Base-by-base conservation (phyloP, 1,140 invertebrate genomes). In the Hyles euphorbiae region DNA sequence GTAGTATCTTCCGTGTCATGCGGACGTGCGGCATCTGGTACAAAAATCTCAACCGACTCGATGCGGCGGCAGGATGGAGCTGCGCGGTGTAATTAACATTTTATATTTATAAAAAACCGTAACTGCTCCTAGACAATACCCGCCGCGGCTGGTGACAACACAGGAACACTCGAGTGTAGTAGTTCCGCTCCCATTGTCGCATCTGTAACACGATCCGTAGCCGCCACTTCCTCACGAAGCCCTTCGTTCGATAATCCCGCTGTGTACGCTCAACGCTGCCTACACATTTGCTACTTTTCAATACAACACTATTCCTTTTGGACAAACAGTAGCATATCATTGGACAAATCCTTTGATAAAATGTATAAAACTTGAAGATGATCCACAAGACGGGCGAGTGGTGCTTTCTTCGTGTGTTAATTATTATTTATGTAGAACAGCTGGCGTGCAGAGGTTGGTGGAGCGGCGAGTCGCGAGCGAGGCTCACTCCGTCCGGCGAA, bases 371-470 rank as follows among this genome's bases (percentile, higher is more conserved):
- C 46, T 7, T 48, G 46, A 48, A 52, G 54, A 56, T 63, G 50
- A 57, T 54, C 57, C 46, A 50, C 36, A 53, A 65, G 68, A 61
- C 56, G 58, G 45, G 60, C 49, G 56, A 48, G 61, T 56, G 22
- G 56, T 76, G 76, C 78, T 85, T 87, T 87, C 78, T 83, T 82
- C 78, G 68, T 78, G 78, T 78, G 71, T 85, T 83, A 86, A 85
- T 86, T 86, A 86, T 85, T 87, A 84, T 86, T 85, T 86, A 85
- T 88, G 81, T 80, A 78, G 63, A 88, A 84, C 83, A 88, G 85
- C 83, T 86, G 85, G 78, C 82, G 74, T 62, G 74, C 83, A 83
- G 82, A 85, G 82, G 74, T 77, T 82, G 82, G 72, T 68, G 74
- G 80, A 40, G 36, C 36, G 4, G 36, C 36, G 36, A 70, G 73